A percentile compares a stretch with the other conserved stretches of the same genome.
phyloP scores from a whole-genome alignment of 2,113 vertebrate genomes.

The Macroglossus sobrinus region DNA sequence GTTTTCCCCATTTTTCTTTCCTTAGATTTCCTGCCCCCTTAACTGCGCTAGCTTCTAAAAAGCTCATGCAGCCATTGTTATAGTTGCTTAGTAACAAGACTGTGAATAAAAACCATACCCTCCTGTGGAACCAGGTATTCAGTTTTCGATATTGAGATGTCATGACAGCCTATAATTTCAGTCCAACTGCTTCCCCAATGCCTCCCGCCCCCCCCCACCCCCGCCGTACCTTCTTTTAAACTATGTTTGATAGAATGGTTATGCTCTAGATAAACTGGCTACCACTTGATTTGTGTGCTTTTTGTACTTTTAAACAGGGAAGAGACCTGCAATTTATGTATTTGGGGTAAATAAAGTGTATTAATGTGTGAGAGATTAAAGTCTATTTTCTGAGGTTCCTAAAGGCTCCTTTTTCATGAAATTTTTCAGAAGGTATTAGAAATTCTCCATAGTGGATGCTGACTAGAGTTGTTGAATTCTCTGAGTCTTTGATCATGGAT shows the following conservation, averaged over 20 bases:
- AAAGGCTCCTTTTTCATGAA: constrained; percentile 1
- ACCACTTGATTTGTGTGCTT: constrained; percentile 41
- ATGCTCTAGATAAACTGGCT: constrained; percentile 32
- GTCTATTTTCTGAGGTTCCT: background rate
- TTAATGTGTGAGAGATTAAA: constrained; percentile 23
- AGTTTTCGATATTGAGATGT: constrained; percentile 57
- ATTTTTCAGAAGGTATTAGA: constrained; percentile 21
- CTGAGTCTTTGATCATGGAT: constrained; percentile 19
- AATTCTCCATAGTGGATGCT: background rate
- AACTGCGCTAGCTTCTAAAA: constrained; percentile 8
- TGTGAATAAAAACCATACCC: constrained; percentile 26
- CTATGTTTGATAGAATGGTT: constrained; percentile 16
- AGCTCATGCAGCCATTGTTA: constrained; percentile 24
- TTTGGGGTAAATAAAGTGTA: constrained; percentile 22
- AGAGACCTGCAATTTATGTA: background rate
- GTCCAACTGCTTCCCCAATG: constrained; percentile 26
- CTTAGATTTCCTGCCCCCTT: background rate
- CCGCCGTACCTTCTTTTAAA: background rate
- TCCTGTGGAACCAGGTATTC: constrained; percentile 52
- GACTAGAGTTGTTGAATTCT: background rate
- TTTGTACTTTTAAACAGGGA: constrained; percentile 43
- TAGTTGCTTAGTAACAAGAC: constrained; percentile 67
- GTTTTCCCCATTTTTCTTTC: constrained; percentile 31
- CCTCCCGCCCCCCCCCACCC: too few relatives aligned
- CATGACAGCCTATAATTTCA: constrained; percentile 68